These are phyloP conservation scores for Zele albiditarsus DNA, from an alignment of 2,888 invertebrate genomes.

Conservation along the genomic window DNA sequence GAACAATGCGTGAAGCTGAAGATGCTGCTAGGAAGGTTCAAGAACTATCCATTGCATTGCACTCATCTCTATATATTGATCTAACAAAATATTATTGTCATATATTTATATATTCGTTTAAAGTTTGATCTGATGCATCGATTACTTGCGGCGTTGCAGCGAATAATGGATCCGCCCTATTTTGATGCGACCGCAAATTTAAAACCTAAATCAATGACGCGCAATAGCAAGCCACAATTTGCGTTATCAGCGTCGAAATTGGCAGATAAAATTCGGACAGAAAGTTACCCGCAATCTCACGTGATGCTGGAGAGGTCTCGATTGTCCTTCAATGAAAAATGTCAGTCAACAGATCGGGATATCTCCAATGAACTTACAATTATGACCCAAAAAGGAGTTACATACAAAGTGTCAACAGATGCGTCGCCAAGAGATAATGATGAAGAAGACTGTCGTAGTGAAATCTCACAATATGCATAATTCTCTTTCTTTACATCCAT, in stretches of 20 bases:
- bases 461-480: slow-evolving; percentile 19
- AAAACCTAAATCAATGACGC: background rate
- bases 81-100: background rate
- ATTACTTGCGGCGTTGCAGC: slow-evolving; percentile 58
- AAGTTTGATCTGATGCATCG: slow-evolving; percentile 64
- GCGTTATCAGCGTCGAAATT: background rate
- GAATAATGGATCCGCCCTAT: slow-evolving; percentile 64
- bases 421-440: slow-evolving; percentile 2
- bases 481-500: background rate
- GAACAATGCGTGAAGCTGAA: slow-evolving; percentile 74
- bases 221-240: background rate
- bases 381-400: background rate
- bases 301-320: background rate
- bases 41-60: slow-evolving; percentile 36
- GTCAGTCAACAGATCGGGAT: slow-evolving; percentile 4
- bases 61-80: slow-evolving; percentile 3
- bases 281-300: background rate
- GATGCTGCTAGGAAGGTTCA: slow-evolving; percentile 77
- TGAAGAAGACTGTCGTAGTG: slow-evolving; percentile 32
- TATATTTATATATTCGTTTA: slow-evolving; percentile 17
- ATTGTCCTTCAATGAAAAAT: slow-evolving; percentile 25
- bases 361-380: background rate
- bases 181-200: background rate
- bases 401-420: background rate
- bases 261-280: background rate